Evolutionary conservation across 1,140 invertebrate species (phyloP), one percentile per base, ranked within the genome.

Genomic region (Eueides isabella): DNA sequence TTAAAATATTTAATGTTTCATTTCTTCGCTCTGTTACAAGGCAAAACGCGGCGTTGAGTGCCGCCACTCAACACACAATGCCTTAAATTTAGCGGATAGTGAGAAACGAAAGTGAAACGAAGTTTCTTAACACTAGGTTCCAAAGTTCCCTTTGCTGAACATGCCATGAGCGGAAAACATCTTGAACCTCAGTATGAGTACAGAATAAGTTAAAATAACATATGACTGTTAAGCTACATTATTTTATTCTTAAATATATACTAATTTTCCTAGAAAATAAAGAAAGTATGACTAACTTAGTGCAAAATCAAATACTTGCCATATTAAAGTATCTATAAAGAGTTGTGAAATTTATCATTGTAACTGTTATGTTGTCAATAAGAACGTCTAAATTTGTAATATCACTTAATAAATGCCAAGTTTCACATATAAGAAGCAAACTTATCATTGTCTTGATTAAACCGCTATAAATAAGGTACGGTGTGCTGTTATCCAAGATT

Each of bases 261-360:
- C 35, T 4, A 35, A 12, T 4, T 35, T 12, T 35, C 3, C 12
- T 35, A 11, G 1, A 35, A 35, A 35, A 1, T 11, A 35, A 44
- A 2, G n/a, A 1, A 19, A 44, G 0, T 44, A 0, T 55, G 12
- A 9, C 23, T 11, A 55, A 23, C 3, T 12, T 2, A 16, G 35
- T 6, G 23, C 9, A 55, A 48, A 55, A 23, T 11, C 3, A 23
- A 23, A 26, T 55, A 35, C 44, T 81, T 77, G 84, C 88, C 85
- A 84, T 85, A 74, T 82, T 87, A 61, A 33, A 76, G 62, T 83
- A 90, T 77, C 87, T 80, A 35, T 83, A 87, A 0, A 85, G 26
- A 23, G 85, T 78, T 4, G 87, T 85, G 2, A 80, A 75, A 61
- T 90, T 85, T 35, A 88, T 80, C 7, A 86, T 33, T 0, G 79